Conservation (phyloP, 2,797 vertebrate genomes). For the Margarornis squamiger region DNA sequence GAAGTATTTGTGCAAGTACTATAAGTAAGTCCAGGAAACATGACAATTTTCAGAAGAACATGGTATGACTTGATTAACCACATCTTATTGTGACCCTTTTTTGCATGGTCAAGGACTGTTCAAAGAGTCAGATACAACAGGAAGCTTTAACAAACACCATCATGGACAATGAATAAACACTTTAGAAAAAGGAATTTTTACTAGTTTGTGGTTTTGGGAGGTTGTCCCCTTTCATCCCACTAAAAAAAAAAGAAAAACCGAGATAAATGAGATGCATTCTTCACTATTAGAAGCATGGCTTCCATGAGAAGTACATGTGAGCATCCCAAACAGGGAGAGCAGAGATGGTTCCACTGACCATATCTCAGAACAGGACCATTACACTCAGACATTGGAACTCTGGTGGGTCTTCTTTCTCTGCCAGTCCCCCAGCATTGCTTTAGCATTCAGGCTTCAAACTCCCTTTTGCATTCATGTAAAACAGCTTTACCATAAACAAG, state of each 20-base stretch:
- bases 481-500: background rate
- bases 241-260: background rate
- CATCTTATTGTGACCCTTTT: background rate
- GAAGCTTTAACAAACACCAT: background rate
- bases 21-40: background rate
- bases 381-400: background rate
- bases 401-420: background rate
- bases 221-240: background rate
- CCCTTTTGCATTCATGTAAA: background rate
- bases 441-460: background rate
- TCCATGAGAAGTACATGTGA: background rate
- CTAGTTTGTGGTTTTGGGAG: background rate
- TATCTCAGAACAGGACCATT: background rate
- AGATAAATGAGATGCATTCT: background rate
- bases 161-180: background rate
- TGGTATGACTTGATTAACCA: background rate
- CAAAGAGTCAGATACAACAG: background rate
- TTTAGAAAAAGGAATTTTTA: background rate
- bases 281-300: background rate
- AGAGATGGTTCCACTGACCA: rapidly evolving
- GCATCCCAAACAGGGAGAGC: background rate
- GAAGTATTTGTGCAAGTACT: background rate
- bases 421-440: background rate
- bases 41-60: background rate
- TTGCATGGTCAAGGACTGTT: background rate